phyloP scores from a whole-genome alignment of 2,888 invertebrate species.

The Lymantria dispar region DNA sequence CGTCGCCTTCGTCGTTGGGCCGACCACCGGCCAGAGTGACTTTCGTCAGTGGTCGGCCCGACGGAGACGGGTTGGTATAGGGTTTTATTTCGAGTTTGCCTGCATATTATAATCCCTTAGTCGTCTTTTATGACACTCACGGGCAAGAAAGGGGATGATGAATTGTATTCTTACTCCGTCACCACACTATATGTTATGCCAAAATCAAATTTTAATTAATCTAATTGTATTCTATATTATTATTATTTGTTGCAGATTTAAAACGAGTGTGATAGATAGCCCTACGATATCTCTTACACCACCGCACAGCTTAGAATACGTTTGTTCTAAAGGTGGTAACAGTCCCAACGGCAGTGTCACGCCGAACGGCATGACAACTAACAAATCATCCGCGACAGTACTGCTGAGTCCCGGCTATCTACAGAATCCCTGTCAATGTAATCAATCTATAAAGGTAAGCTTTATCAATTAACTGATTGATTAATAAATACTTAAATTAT shows the following conservation, averaged over 20 bases:
- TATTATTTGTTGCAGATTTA: slow-evolving; percentile 50
- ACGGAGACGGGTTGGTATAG: too few species aligned
- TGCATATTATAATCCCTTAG: too few species aligned
- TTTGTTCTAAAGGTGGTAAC: slow-evolving; percentile 62
- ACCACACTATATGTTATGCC: too few species aligned
- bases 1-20: too few species aligned
- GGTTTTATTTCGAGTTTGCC: too few species aligned
- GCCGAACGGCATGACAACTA: slow-evolving; percentile 68
- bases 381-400: slow-evolving; percentile 67
- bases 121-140: too few species aligned
- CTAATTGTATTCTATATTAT: too few species aligned
- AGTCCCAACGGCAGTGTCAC: slow-evolving; percentile 72
- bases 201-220: background rate
- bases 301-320: slow-evolving; percentile 73
- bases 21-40: too few species aligned
- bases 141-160: too few species aligned
- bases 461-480: background rate
- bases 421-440: slow-evolving; percentile 74
- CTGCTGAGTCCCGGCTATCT: slow-evolving; percentile 71
- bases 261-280: slow-evolving; percentile 68
- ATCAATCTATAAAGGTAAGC: slow-evolving; percentile 70
- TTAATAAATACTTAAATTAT: too few species aligned
- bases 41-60: too few species aligned
- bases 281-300: slow-evolving; percentile 75
- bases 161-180: too few species aligned